These are phyloP conservation scores for Lepus oiostolus DNA, from an alignment of 2,797 vertebrate genomes.

Conservation along the genomic window DNA sequence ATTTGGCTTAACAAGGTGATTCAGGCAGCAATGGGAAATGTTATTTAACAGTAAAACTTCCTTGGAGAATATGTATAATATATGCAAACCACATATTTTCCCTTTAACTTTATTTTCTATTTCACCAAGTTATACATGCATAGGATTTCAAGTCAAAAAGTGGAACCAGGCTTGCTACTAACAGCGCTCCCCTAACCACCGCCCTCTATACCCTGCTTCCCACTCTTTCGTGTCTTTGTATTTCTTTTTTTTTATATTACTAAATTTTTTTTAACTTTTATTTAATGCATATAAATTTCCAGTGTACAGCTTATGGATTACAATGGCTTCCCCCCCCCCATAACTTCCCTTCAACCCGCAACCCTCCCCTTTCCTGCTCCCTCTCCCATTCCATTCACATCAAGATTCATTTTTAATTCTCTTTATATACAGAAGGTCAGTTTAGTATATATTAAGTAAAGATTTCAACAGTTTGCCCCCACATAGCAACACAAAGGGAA, in stretches of 20 bases:
- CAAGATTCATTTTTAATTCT: no score
- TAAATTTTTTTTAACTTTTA: no score
- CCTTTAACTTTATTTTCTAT: slow-evolving; percentile 27
- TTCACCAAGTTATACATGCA: not conserved
- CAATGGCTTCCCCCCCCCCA: no score
- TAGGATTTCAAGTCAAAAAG: not conserved
- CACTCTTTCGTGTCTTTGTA: not conserved
- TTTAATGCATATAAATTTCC: no score
- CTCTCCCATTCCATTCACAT: no score
- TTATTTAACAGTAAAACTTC: slow-evolving; percentile 8
- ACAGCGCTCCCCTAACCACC: not conserved
- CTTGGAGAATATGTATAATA: not conserved
- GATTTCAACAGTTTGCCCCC: no score
- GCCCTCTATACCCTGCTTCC: not conserved
- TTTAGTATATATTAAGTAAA: no score
- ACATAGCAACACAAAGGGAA: no score
- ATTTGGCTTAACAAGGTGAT: not conserved
- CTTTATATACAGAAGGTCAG: no score
- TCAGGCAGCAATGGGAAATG: not conserved
- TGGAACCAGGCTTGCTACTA: not conserved
- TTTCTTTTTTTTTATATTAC: not conserved
- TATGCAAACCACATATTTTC: not conserved
- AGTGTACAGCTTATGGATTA: no score
- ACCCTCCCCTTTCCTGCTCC: no score
- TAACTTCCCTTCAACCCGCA: no score